Percentiles rank a stretch among this genome's conserved stretches.
phyloP scores from a whole-genome alignment of 2,797 vertebrate genomes.

The Hydrolagus colliei region DNA sequence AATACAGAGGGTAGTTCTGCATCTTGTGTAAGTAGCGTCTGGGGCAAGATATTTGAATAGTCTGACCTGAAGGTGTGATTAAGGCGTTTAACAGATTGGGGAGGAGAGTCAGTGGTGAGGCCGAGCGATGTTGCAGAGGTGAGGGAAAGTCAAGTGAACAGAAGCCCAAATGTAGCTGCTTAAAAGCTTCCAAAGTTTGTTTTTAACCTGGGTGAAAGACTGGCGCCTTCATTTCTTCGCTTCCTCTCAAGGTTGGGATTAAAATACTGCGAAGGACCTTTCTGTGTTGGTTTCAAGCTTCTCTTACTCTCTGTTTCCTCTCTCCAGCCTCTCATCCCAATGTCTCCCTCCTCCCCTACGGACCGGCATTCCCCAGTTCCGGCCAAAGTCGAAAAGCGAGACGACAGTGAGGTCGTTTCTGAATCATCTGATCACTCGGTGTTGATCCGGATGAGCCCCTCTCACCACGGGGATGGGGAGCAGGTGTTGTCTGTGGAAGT shows the following conservation, averaged over 20 bases:
- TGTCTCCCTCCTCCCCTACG: conserved; percentile 53
- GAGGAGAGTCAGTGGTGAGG: too few species aligned
- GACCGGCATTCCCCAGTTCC: conserved; percentile 50
- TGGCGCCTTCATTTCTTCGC: too few species aligned
- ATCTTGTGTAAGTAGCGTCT: too few species aligned
- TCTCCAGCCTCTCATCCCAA: conserved; percentile 53
- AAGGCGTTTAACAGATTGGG: too few species aligned
- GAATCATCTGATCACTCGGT: conserved; percentile 56
- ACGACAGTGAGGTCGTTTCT: conserved; percentile 40
- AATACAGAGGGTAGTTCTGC: too few species aligned
- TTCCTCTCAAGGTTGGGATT: background rate
- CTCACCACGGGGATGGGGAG: conserved; percentile 43
- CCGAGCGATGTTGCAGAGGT: too few species aligned
- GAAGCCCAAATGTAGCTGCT: too few species aligned
- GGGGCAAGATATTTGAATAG: too few species aligned
- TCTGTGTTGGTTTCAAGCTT: background rate
- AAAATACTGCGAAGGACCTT: background rate
- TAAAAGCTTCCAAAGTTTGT: too few species aligned
- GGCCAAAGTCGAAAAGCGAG: background rate
- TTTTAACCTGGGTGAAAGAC: too few species aligned
- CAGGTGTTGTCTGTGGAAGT: conserved; percentile 67
- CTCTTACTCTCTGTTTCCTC: conserved; percentile 10
- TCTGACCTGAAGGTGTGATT: too few species aligned
- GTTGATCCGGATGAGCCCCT: conserved; percentile 58
- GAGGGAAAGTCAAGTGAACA: too few species aligned